Conservation (phyloP, 2,888 invertebrate genomes). For the Flexamia atlantica region DNA sequence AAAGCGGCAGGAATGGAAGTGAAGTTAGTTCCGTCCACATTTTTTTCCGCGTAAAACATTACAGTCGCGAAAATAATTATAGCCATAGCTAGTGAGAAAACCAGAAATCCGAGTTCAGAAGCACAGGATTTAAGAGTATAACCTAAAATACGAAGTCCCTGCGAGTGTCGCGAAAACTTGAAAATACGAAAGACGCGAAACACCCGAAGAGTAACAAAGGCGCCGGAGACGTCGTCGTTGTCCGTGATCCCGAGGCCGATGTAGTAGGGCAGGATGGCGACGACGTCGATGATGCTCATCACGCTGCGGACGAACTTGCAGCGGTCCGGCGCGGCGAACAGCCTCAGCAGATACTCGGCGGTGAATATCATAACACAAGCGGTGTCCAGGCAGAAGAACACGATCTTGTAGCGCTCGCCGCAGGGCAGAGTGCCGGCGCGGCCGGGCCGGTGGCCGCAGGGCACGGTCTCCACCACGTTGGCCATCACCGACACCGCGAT, state of each 20-base stretch:
- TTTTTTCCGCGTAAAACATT: conserved; percentile 99
- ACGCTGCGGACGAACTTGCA: conserved; percentile 98
- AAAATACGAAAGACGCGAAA: conserved; percentile 99
- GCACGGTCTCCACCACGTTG: conserved; percentile 98
- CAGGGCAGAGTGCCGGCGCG: conserved; percentile 94
- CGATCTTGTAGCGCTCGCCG: conserved; percentile 98
- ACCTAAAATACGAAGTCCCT: conserved; percentile 98
- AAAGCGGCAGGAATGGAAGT: conserved; percentile 99
- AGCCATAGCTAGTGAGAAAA: conserved; percentile 99
- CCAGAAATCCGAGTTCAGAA: conserved; percentile 98
- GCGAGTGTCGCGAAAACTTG: conserved; percentile 99
- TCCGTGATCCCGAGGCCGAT: conserved; percentile 98
- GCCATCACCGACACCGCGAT: conserved; percentile 99
- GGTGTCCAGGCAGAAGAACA: conserved; percentile 99
- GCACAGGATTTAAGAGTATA: conserved; percentile 99
- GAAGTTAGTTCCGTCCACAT: conserved; percentile 97
- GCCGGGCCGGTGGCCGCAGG: conserved; percentile 93
- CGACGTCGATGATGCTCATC: conserved; percentile 99
- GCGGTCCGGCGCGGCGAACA: conserved; percentile 99
- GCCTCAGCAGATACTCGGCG: conserved; percentile 95
- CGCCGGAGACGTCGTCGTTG: conserved; percentile 99
- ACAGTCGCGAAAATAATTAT: conserved; percentile 99
- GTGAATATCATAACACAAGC: conserved; percentile 99
- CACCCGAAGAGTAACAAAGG: conserved; percentile 98
- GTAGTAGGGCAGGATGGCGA: conserved; percentile 99